Evolutionary conservation across 1,140 invertebrate species (phyloP), one percentile per base, ranked within the genome.

Genomic region (Doryteuthis pealeii): DNA sequence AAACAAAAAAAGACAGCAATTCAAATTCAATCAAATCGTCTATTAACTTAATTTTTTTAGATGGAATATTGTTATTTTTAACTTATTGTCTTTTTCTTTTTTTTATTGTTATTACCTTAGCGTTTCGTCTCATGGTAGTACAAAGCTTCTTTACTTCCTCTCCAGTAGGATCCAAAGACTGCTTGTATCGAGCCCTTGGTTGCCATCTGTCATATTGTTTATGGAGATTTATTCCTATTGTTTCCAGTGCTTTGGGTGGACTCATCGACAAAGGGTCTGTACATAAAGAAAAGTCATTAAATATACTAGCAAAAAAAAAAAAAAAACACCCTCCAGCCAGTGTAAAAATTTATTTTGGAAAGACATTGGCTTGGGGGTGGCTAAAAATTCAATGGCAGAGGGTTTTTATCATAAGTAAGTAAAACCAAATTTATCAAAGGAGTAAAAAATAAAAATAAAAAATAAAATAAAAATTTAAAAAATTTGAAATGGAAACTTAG

Each of bases 131-230:
- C 70, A 99, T 89, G 14, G 96, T 97, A 31, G 93, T 94, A 86
- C 97, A 99, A 18, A 99, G 89, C 88, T 99, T 99, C 87, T 98
- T 98, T 0, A 99, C 95, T 89, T 99, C 98, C 69, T 99, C 98
- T 5, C 96, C 93, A 12, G 97, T 99, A 10, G 98, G 98, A 89
- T 99, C 98, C 58, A 98, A 90, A 71, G 94, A 95, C 86, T 96
- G 94, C 89, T 99, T 99, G 79, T 87, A 89, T 68, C 89, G 90
- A 2, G 98, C 98, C 71, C 96, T 89, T 10, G 98, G 96, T 84
- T 99, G 98, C 96, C 97, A 99, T 73, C 96, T 90, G 77, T 90
- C 89, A 86, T 99, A 99, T 86, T 99, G 97, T 79, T 96, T 94
- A 88, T 99, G 97, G 70, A 99, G 89, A 85, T 93, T 94, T 22